Evolutionary conservation across 2,888 invertebrate genomes (phyloP).

Genomic region (Agonopterix alstromeriana): DNA sequence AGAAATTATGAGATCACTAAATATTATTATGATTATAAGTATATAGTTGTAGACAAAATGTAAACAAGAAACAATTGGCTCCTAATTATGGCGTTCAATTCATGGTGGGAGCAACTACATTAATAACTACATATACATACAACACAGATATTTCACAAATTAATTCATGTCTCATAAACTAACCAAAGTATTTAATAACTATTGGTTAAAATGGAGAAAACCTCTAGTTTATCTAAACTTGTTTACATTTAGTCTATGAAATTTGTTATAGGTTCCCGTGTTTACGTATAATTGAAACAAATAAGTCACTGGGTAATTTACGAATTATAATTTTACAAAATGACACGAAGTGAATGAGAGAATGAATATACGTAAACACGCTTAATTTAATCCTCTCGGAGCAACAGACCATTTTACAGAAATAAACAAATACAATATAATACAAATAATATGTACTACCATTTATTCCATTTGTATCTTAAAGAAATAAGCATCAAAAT

Average conservation of each 20-base stretch:
- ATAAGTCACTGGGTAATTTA: slow-evolving; percentile 15
- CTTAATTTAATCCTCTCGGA: slow-evolving; percentile 24
- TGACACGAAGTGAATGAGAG: not conserved
- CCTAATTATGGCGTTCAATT: slow-evolving; percentile 35
- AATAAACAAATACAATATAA: slow-evolving; percentile 15
- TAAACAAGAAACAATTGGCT: slow-evolving; percentile 54
- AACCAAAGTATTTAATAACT: no score
- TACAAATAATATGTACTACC: slow-evolving; percentile 11
- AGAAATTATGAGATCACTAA: slow-evolving; percentile 65
- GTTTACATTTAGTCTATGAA: slow-evolving; percentile 60
- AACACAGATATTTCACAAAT: not conserved
- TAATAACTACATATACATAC: slow-evolving; percentile 14
- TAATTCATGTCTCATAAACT: no score
- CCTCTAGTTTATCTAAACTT: slow-evolving; percentile 28
- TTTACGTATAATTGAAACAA: slow-evolving; percentile 36
- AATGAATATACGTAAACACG: slow-evolving; percentile 22
- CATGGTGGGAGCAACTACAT: slow-evolving; percentile 30
- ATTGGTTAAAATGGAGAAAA: not conserved
- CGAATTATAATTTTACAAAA: slow-evolving; percentile 11
- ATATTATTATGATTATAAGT: slow-evolving; percentile 29
- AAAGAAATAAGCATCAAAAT: slow-evolving; percentile 30
- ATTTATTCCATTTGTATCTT: slow-evolving; percentile 31
- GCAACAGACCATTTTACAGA: slow-evolving; percentile 42
- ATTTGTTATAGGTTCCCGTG: slow-evolving; percentile 21
- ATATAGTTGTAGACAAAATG: slow-evolving; percentile 45